These are phyloP conservation scores for Virgularia gustaviana DNA, from an alignment of 92 coral and sea anemone species.

Conservation along the genomic window DNA sequence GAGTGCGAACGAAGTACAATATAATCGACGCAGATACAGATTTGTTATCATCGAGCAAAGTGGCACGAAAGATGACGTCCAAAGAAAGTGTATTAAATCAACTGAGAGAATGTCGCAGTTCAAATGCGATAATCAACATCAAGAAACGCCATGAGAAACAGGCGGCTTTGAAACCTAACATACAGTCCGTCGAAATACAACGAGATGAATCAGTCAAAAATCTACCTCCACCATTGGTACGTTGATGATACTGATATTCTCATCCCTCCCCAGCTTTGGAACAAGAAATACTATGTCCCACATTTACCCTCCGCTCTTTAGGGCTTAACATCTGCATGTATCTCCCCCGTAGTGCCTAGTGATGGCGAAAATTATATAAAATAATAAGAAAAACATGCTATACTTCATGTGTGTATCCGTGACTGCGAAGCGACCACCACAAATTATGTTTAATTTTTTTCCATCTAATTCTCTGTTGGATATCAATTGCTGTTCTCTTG, in stretches of 20 bases:
- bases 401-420: too few species aligned
- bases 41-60: conserved; percentile 6
- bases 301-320: too few species aligned
- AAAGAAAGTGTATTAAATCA: conserved; percentile 7
- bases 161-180: conserved; percentile 19
- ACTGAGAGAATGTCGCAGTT: not conserved
- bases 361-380: too few species aligned
- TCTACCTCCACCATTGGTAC: conserved; percentile 90
- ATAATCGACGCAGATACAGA: conserved; percentile 71
- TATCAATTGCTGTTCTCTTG: too few species aligned
- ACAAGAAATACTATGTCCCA: not conserved
- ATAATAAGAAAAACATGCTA: too few species aligned
- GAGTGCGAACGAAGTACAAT: conserved; percentile 75
- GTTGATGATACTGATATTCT: not conserved
- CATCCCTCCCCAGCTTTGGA: not conserved
- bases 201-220: conserved; percentile 63
- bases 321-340: too few species aligned
- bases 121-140: not conserved
- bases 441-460: too few species aligned
- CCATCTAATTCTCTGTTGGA: too few species aligned
- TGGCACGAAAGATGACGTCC: not conserved
- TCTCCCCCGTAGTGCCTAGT: too few species aligned
- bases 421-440: too few species aligned
- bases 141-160: conserved; percentile 12
- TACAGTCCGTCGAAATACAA: conserved; percentile 22